Evolutionary conservation across 1,140 invertebrate species (phyloP).

Genomic region (Drosophila kanapiae): DNA sequence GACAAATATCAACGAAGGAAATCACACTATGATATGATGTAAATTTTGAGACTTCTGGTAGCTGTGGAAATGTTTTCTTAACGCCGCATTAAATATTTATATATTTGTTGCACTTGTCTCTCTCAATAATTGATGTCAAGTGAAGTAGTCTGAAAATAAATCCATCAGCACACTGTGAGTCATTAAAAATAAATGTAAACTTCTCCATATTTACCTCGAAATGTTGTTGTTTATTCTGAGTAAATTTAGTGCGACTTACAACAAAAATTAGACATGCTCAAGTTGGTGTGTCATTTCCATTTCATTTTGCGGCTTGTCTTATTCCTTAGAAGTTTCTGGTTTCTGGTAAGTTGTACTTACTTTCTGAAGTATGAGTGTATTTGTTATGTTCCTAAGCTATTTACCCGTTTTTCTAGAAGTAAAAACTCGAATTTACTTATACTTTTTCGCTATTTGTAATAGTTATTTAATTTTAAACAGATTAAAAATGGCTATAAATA

Average conservation of each 20-base stretch:
- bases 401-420: background rate
- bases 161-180: conserved; percentile 2
- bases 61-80: conserved; percentile 7
- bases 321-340: background rate
- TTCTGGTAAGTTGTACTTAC: background rate
- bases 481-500: background rate
- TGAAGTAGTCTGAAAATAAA: conserved; percentile 12
- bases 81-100: background rate
- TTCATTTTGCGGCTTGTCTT: background rate
- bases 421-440: background rate
- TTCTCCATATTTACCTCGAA: background rate
- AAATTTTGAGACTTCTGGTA: background rate
- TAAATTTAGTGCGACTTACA: background rate
- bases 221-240: background rate
- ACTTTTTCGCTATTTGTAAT: background rate
- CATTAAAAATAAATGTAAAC: background rate
- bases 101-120: background rate
- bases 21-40: background rate
- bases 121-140: conserved; percentile 12
- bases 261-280: background rate
- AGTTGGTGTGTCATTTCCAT: conserved; percentile 1
- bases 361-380: background rate
- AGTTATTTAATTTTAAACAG: background rate
- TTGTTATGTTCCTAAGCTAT: background rate
- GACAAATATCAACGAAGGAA: conserved; percentile 7